Evolutionary conservation across 2,797 vertebrate species (phyloP).

Genomic region (Streptopelia turtur): DNA sequence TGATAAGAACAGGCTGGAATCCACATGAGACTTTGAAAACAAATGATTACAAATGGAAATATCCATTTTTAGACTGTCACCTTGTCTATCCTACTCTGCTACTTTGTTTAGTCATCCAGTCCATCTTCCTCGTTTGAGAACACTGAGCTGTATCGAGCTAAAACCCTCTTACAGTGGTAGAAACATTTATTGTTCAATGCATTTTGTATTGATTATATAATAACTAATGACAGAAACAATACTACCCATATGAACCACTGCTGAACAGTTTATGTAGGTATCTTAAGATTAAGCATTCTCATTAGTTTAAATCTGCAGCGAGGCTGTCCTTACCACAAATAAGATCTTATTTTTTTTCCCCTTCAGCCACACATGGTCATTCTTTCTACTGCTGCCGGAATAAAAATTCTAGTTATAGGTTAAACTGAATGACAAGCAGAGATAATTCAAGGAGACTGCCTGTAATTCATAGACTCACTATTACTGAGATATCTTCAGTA

Average conservation of each 20-base stretch:
- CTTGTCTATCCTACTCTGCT: background rate
- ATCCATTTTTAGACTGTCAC: background rate
- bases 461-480: background rate
- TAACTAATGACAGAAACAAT: background rate
- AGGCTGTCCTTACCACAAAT: background rate
- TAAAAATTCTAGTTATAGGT: background rate
- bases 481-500: background rate
- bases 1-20: background rate
- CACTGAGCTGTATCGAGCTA: background rate
- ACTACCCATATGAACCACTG: background rate
- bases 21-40: background rate
- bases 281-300: background rate
- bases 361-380: background rate
- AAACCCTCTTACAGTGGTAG: background rate
- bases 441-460: background rate
- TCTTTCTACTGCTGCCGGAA: background rate
- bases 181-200: background rate
- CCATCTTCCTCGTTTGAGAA: background rate
- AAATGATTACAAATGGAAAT: background rate
- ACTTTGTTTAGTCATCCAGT: background rate
- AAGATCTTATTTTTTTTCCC: background rate
- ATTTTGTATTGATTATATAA: background rate
- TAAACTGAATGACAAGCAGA: constrained; percentile 1
- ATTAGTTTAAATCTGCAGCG: background rate
- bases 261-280: background rate